A percentile compares a stretch with the other conserved stretches of the same genome.
These are phyloP conservation scores for Brachyistius frenatus DNA, from an alignment of 2,113 vertebrate species.

Conservation along the genomic window DNA sequence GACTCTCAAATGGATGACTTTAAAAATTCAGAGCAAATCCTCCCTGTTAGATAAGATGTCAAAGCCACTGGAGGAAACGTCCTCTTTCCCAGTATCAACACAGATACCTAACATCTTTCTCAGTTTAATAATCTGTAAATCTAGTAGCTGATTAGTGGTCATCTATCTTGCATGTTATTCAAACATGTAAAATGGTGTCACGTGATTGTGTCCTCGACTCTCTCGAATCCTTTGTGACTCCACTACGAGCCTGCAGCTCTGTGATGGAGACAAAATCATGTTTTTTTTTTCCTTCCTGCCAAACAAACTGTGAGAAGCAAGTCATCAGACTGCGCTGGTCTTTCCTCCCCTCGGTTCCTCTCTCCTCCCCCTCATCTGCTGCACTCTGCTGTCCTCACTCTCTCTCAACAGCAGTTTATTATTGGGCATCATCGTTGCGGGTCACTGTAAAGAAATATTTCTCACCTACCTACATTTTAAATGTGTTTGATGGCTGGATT, in stretches of 20 bases:
- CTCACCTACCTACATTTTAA: not conserved
- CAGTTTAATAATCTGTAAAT: not conserved
- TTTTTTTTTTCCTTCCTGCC: not conserved
- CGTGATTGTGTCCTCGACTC: not conserved
- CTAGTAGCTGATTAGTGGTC: not conserved
- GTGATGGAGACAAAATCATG: not conserved
- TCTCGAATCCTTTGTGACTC: not conserved
- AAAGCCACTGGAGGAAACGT: no score
- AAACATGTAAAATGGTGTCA: not conserved
- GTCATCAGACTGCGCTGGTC: not conserved
- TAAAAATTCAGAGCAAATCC: no score
- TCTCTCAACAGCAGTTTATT: conserved; percentile 4
- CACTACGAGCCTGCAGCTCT: not conserved
- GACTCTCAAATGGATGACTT: no score
- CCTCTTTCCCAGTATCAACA: no score
- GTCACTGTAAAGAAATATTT: conserved; percentile 13
- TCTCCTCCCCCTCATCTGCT: conserved; percentile 10
- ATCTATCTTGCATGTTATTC: not conserved
- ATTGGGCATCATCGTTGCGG: not conserved
- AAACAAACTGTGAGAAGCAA: conserved; percentile 3
- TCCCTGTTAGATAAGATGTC: no score
- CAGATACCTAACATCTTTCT: no score
- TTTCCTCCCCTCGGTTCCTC: not conserved
- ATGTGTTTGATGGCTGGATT: conserved; percentile 6
- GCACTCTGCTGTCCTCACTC: not conserved